These are phyloP conservation scores for Lerema accius DNA, from an alignment of 1,140 invertebrate genomes.

Conservation along the genomic window DNA sequence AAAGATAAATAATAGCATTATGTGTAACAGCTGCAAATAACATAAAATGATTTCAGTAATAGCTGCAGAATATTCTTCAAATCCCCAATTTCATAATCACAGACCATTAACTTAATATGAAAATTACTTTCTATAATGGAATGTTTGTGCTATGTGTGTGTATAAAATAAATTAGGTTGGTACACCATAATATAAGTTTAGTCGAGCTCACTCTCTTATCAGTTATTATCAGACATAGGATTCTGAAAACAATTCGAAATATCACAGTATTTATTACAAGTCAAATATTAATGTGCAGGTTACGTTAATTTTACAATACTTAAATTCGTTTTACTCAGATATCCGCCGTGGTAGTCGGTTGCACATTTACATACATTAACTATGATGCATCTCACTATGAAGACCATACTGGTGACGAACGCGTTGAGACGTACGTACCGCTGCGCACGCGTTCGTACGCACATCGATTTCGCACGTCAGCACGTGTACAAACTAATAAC, in stretches of 20 bases:
- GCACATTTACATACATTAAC: too few relatives aligned
- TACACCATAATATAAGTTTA: too few relatives aligned
- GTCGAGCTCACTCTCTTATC: not conserved
- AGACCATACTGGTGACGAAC: too few relatives aligned
- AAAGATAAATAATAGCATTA: too few relatives aligned
- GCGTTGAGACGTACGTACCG: too few relatives aligned
- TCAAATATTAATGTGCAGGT: not conserved
- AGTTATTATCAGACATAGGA: not conserved
- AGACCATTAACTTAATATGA: not conserved
- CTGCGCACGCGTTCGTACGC: too few relatives aligned
- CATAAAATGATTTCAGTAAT: not conserved
- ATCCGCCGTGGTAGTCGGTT: too few relatives aligned
- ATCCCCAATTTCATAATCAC: not conserved
- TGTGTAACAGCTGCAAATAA: not conserved
- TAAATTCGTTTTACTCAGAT: too few relatives aligned
- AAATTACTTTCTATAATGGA: not conserved
- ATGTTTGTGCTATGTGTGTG: not conserved
- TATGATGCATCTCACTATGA: too few relatives aligned
- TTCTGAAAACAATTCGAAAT: constrained; percentile 1
- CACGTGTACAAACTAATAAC: too few relatives aligned
- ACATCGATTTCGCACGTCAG: too few relatives aligned
- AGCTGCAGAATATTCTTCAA: not conserved
- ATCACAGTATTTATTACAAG: not conserved
- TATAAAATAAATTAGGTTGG: not conserved
- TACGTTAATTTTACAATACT: not conserved